Evolutionary conservation across 2,888 invertebrate species (phyloP).

Genomic region (Protula sp.): DNA sequence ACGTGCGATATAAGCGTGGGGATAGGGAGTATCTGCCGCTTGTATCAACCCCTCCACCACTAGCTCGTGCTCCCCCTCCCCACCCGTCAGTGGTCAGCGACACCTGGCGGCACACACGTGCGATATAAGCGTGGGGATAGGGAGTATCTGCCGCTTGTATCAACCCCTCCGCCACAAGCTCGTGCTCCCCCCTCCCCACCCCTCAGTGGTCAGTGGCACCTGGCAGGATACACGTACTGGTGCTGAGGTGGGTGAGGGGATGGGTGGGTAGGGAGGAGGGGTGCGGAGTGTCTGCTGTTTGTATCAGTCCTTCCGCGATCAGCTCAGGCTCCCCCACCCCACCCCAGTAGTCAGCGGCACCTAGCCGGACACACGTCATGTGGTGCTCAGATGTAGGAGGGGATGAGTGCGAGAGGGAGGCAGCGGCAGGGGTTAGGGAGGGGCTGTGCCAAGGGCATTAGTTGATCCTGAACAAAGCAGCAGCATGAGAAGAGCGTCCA

Average conservation of each 20-base stretch:
- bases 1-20: background rate
- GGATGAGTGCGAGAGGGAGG: too few relatives aligned
- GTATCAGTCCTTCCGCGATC: slow-evolving; percentile 73
- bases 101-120: slow-evolving; percentile 60
- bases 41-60: slow-evolving; percentile 74
- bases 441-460: too few relatives aligned
- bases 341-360: slow-evolving; percentile 74
- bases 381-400: too few relatives aligned
- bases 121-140: background rate
- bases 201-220: slow-evolving; percentile 80
- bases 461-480: background rate
- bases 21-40: slow-evolving; percentile 80
- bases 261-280: background rate
- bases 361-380: slow-evolving; percentile 57
- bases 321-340: slow-evolving; percentile 75
- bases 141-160: slow-evolving; percentile 78
- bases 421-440: too few relatives aligned
- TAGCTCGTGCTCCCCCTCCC: slow-evolving; percentile 76
- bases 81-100: slow-evolving; percentile 78
- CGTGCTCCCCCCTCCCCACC: slow-evolving; percentile 73
- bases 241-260: too few relatives aligned
- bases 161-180: slow-evolving; percentile 74
- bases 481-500: background rate
- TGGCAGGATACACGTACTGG: slow-evolving; percentile 52
- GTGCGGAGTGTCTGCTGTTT: slow-evolving; percentile 80